Evolutionary conservation across 2,113 vertebrate species (phyloP), one percentile per base, ranked within the genome.

Genomic region (Charadrius vociferus): DNA sequence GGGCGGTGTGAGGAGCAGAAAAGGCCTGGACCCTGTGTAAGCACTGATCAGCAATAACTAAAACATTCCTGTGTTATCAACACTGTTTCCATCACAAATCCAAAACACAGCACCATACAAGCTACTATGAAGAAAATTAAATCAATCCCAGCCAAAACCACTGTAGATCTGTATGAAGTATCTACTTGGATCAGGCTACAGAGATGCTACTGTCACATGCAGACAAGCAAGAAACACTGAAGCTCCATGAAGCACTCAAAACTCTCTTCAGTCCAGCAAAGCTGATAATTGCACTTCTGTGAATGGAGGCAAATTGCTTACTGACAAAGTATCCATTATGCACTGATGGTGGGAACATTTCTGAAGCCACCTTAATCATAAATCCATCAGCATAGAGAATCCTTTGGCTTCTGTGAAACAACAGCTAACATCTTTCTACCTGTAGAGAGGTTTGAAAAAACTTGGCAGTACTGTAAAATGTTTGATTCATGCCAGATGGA

Each of bases 301-400:
- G 93, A 91, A 97, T 20, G 56, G 23, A 91, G 36, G 72, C 5
- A 89, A 93, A 90, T 72, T 91, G 18, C 84, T 89, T 53, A 65
- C 73, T 55, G 65, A 90, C 27, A 81, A 84, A 71, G 6, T 50
- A 79, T 84, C 83, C 47, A 91, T 93, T 85, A 95, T 2, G 14
- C 15, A 47, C 37, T 81, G 52, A 50, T 14, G 47, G 55, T 63
- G 56, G 73, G 72, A 94, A 79, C 41, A 43, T 49, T 87, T 75
- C 86, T 89, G 87, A 45, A 89, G 73, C 73, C 77, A 89, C 86
- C 49, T 93, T 79, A 68, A 68, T 68, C 70, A 59, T 67, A 89
- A 89, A 89, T 87, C 73, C 81, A 78, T 93, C 49, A 65, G 23
- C 36, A 63, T 0, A 67, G n/a, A 66, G 32, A 95, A 94, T 21